Base-by-base conservation (phyloP, 2,797 vertebrate species). In the Epinephelus awoara region DNA sequence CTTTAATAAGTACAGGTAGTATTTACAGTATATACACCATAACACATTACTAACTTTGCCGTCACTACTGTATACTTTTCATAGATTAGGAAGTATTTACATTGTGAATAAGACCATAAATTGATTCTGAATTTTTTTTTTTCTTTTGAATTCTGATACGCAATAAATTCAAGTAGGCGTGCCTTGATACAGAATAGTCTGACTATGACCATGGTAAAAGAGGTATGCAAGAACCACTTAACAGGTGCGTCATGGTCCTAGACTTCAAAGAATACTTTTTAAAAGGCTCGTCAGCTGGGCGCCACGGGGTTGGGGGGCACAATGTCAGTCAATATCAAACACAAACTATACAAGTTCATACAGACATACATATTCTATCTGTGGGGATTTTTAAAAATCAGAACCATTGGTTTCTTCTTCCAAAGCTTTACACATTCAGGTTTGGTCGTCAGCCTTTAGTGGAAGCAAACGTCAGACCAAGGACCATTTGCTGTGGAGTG, bases 1-100 rank as follows among this genome's bases (percentile, higher is more conserved):
- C 88, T 95, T 94, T 93, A 94, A 94, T 92, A 94, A 93, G 93
- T 95, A 93, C 91, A 93, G 87, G 77, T 69, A 89, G 73, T 92
- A 95, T 95, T 93, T 95, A 96, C 95, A 95, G 40, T 94, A 94
- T 95, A 75, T 95, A 94, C 94, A 94, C 59, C 29, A 85, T 89
- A 84, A 88, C 88, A 93, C 89, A 90, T 84, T 84, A 87, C 88
- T 85, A 86, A 90, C 74, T 88, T 82, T 88, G 56, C 83, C 84
- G 90, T 87, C 89, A 92, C 92, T 88, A 90, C 80, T 84, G 85
- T 85, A 88, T 90, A 89, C 70, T 86, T 90, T 86, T 90, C 61
- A 91, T 87, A 90, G 88, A 91, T 88, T 77, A 90, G 59, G 83
- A 84, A 67, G 66, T 88, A 92, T 93, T 90, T 93, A 93, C 92